A percentile compares a stretch with the other conserved stretches of the same genome.
phyloP scores from a whole-genome alignment of 2,888 invertebrate genomes.

The Ypsolopha sequella region DNA sequence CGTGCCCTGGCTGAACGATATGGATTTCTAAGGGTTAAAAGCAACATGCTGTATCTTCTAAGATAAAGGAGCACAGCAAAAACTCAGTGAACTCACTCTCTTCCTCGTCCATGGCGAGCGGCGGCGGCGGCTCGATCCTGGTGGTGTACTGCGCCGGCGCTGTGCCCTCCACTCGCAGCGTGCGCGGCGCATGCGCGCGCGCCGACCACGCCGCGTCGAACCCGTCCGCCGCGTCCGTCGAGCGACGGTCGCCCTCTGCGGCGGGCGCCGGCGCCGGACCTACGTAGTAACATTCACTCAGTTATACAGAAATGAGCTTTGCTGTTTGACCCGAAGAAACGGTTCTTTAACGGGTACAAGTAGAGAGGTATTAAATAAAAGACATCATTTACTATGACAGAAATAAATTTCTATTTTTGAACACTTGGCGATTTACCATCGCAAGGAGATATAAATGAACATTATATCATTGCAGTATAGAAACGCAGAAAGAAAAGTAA shows the following conservation, averaged over 20 bases:
- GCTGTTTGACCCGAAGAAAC: no score
- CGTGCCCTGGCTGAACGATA: no score
- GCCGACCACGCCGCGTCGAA: slow-evolving; percentile 36
- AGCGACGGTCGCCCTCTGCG: slow-evolving; percentile 2
- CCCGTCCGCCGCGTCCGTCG: slow-evolving; percentile 15
- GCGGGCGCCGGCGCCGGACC: slow-evolving; percentile 1
- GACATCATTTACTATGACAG: no score
- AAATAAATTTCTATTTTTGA: no score
- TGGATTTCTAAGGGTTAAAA: no score
- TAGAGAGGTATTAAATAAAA: no score
- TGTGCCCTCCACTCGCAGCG: slow-evolving; percentile 47
- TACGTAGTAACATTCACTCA: not conserved
- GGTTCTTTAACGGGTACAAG: no score
- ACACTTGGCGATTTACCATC: no score
- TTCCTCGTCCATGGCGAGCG: slow-evolving; percentile 26
- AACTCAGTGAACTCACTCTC: slow-evolving; percentile 30
- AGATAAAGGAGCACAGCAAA: not conserved
- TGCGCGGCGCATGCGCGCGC: slow-evolving; percentile 21
- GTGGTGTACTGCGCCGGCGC: slow-evolving; percentile 20
- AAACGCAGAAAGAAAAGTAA: no score
- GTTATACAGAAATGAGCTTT: no score
- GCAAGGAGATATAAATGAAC: no score
- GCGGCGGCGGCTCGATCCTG: slow-evolving; percentile 6
- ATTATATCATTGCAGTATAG: no score
- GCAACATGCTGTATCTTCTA: not conserved